Conservation (phyloP, 2,797 vertebrate genomes). For the Eremophila alpestris region DNA sequence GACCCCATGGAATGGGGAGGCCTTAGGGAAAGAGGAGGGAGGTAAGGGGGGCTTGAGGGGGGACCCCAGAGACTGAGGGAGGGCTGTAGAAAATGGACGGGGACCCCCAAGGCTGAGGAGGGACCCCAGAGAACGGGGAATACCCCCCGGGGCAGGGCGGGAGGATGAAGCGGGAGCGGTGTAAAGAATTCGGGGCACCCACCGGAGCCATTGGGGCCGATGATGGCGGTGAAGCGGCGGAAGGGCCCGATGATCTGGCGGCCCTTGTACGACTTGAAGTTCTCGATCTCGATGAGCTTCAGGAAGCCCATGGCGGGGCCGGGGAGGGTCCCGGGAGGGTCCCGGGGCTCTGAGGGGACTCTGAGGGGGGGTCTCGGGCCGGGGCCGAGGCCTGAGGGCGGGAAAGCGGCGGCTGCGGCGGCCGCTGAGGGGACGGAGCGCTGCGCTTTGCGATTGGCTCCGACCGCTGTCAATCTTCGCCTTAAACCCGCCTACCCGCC, state of each 20-base stretch:
- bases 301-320: not conserved
- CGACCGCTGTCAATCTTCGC: accelerated
- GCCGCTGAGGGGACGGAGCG: not conserved
- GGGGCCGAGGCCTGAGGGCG: not conserved
- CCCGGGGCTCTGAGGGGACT: not conserved
- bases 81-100: too few species aligned
- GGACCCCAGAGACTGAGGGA: not conserved
- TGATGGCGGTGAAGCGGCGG: not conserved
- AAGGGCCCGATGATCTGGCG: not conserved
- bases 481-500: not conserved
- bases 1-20: too few species aligned
- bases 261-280: conserved; percentile 85
- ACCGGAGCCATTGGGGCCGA: conserved; percentile 6
- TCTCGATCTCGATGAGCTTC: conserved; percentile 73
- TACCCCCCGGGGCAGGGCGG: too few species aligned
- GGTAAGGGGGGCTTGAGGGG: too few species aligned
- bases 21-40: too few species aligned
- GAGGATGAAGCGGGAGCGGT: not conserved
- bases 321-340: not conserved
- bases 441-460: not conserved
- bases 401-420: not conserved
- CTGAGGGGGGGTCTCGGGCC: not conserved
- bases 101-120: too few species aligned
- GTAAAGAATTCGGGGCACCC: not conserved
- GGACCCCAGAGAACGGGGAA: too few species aligned